Evolutionary conservation across 2,888 invertebrate species (phyloP), one percentile per base, ranked within the genome.

Genomic region (Amphiduros pacificus): DNA sequence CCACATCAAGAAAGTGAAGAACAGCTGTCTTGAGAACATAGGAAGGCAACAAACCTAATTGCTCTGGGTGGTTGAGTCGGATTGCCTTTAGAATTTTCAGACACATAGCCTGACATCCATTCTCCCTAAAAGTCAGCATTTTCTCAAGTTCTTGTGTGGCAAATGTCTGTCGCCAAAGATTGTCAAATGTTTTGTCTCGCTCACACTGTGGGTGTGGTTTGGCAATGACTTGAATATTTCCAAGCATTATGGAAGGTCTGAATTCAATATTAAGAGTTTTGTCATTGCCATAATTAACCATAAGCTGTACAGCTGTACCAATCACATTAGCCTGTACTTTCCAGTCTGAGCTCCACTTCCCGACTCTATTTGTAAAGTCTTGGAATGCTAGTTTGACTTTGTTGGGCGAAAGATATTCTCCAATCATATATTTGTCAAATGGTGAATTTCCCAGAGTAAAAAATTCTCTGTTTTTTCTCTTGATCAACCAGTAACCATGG

Each of bases 51-150:
- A 62, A 32, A 26, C 64, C 62, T 28, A 66, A 62, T 41, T 66
- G 62, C 2, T 52, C 36, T 1, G 56, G 64, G 49, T 55, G 58
- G 52, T 64, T 62, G 1, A 55, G 41, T 4, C 64, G 59, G n/a
- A 66, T 48, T 17, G 62, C 62, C 36, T 66, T 64, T n/a, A 66
- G 32, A 24, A 66, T 60, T 50, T 64, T 61, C 50, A 66, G 50
- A 17, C 54, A 55, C 28, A 50, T 56, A 20, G 41, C 20, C 54
- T 62, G 63, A 48, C 57, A 55, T 1, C 51, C 55, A 22, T 6
- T n/a, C 4, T 28, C 26, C 2, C 9, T 27, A 22, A 29, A 40
- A 11, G 32, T 17, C 2, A 5, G 50, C 4, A n/a, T 41, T 20
- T 14, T 28, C 26, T 62, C 62, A n/a, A n/a, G n/a, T n/a, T n/a